Evolutionary conservation across 2,797 vertebrate species (phyloP).

Genomic region (Neosilurus hyrtlii): DNA sequence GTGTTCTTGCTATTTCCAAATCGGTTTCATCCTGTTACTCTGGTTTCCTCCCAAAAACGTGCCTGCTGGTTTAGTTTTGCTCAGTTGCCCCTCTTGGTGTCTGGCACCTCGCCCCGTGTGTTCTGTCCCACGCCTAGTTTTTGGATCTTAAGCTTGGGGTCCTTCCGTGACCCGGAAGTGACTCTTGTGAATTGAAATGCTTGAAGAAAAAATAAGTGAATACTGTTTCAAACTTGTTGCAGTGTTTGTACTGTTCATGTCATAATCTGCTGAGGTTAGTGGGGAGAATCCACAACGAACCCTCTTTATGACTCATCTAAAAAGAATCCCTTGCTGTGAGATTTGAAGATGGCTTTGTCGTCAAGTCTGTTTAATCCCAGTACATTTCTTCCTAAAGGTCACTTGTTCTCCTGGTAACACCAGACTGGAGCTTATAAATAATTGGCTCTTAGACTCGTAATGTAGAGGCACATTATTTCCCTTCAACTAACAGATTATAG

Average conservation of each 20-base stretch:
- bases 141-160: no score
- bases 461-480: not conserved
- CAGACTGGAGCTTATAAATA: not conserved
- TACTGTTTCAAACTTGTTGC: not conserved
- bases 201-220: not conserved
- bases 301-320: not conserved
- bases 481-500: not conserved
- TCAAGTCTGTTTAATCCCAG: no score
- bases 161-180: no score
- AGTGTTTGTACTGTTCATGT: not conserved
- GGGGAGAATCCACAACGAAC: not conserved
- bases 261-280: no score
- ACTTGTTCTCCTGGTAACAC: not conserved
- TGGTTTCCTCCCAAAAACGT: not conserved
- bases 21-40: not conserved
- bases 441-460: not conserved
- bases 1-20: not conserved
- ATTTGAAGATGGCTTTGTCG: not conserved
- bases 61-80: not conserved
- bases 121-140: not conserved
- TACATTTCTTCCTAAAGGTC: not conserved
- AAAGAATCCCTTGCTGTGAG: not conserved
- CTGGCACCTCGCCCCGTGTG: not conserved
- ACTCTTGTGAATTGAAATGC: not conserved
- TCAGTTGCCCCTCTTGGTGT: not conserved